Conservation (phyloP, 2,113 vertebrate genomes). For the Mustela lutreola region DNA sequence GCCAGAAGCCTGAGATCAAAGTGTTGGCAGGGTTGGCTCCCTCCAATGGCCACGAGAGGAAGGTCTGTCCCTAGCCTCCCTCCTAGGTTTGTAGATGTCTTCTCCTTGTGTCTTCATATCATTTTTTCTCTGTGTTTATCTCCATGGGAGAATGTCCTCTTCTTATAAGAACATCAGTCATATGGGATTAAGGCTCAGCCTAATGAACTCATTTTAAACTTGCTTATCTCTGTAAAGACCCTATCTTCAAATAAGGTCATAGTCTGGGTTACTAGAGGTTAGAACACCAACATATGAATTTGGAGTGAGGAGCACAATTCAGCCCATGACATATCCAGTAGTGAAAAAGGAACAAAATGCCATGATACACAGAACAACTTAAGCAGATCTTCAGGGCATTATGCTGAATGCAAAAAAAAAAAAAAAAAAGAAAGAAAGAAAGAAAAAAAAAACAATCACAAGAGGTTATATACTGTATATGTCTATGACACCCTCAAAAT, state of each 20-base stretch:
- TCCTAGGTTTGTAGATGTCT: not conserved
- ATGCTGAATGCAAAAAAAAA: not conserved
- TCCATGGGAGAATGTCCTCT: not conserved
- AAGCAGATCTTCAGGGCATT: not conserved
- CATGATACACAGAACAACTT: not conserved
- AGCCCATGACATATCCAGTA: not conserved
- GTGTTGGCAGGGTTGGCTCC: not conserved
- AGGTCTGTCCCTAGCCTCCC: not conserved
- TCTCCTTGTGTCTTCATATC: not conserved
- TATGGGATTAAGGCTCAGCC: not conserved
- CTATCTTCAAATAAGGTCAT: not conserved
- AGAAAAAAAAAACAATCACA: not conserved
- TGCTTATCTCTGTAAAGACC: not conserved
- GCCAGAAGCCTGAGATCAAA: not conserved
- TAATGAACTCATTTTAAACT: not conserved
- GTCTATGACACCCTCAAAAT: not conserved
- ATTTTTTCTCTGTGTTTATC: too few relatives aligned
- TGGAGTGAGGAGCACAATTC: not conserved
- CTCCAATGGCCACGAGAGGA: not conserved
- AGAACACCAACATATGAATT: not conserved
- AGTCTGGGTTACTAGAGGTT: not conserved
- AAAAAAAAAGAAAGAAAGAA: too few relatives aligned
- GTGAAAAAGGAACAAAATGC: not conserved
- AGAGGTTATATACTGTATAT: not conserved
- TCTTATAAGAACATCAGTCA: not conserved